These are phyloP conservation scores for Hippoglossus hippoglossus DNA, from an alignment of 2,797 vertebrate species.

Conservation along the genomic window DNA sequence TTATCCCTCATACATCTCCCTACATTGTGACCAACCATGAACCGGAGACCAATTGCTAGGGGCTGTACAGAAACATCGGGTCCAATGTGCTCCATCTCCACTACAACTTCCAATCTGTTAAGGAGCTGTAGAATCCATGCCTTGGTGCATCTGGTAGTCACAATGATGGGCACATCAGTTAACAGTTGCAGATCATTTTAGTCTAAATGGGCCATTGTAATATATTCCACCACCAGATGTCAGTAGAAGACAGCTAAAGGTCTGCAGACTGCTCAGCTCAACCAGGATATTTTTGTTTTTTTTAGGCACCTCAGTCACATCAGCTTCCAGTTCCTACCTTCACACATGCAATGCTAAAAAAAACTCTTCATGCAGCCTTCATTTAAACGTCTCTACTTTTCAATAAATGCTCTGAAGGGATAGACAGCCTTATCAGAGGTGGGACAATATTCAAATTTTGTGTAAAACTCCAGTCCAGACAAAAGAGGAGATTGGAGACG, in stretches of 20 bases:
- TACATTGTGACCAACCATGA: no score
- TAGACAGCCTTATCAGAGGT: no score
- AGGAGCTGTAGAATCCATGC: neutral
- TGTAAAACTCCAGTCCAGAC: no score
- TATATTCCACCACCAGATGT: slow-evolving; percentile 55
- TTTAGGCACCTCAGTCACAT: neutral
- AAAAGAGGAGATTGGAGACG: slow-evolving; percentile 13
- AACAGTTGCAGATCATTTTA: neutral
- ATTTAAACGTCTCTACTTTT: no score
- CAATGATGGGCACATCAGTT: neutral
- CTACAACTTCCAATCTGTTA: neutral
- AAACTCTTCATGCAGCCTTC: no score
- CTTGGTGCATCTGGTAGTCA: neutral
- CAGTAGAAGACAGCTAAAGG: slow-evolving; percentile 44
- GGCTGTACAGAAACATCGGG: neutral
- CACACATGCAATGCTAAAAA: no score
- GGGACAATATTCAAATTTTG: no score
- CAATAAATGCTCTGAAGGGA: no score
- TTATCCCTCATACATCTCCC: no score
- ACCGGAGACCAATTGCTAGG: no score
- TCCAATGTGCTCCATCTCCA: neutral
- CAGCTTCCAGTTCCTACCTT: no score
- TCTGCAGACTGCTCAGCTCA: neutral
- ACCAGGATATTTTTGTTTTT: neutral
- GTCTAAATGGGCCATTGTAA: neutral